Conservation (phyloP, 2,888 invertebrate species). For the Stenichneumon culpator region DNA sequence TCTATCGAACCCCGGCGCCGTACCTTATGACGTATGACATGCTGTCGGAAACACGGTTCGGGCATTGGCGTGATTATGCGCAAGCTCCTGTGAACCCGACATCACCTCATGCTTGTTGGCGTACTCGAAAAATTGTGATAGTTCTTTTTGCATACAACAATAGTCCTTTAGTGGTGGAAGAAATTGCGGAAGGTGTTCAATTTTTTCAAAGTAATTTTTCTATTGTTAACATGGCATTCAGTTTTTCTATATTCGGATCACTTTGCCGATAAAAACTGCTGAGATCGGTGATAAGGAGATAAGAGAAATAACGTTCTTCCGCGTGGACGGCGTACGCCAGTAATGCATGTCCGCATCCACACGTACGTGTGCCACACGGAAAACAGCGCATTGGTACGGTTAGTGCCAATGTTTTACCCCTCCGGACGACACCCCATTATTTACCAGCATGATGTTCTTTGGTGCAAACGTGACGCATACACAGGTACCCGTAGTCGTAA, state of each 20-base stretch:
- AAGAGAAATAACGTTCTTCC: neutral
- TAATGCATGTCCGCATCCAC: neutral
- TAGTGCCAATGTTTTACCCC: neutral
- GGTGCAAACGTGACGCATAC: neutral
- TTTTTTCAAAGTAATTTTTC: neutral
- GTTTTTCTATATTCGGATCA: no score
- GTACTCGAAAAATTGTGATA: neutral
- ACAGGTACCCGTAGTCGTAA: slow-evolving; percentile 15
- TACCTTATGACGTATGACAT: neutral
- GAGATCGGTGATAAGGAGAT: neutral
- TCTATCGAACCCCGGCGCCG: slow-evolving; percentile 1
- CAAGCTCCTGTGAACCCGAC: neutral
- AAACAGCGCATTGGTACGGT: neutral
- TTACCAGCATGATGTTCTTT: slow-evolving; percentile 15
- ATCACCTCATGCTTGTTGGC: neutral
- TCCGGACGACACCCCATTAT: slow-evolving; percentile 8
- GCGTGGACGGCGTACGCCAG: neutral
- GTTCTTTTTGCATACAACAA: neutral
- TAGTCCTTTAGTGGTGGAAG: no score
- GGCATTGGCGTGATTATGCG: neutral
- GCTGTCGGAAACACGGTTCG: neutral
- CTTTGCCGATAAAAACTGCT: neutral
- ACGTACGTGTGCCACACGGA: neutral
- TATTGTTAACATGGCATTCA: no score
- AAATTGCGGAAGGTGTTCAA: neutral